Conservation (phyloP, 2,888 invertebrate species). For the Idaea straminata region DNA sequence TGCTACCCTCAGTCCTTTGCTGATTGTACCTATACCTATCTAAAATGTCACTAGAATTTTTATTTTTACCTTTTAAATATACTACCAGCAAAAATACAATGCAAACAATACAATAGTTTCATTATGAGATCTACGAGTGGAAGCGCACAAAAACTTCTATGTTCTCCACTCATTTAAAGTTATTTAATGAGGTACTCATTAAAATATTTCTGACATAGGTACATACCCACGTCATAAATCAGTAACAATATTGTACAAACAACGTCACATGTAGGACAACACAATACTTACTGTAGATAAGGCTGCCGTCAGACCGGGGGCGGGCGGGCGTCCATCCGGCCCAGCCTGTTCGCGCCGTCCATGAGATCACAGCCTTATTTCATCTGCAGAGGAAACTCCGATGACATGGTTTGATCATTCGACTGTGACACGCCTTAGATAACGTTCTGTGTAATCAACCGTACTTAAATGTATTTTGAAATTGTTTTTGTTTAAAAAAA, state of each 20-base stretch:
- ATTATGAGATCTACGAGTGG: too few species aligned
- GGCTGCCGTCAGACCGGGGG: constrained; percentile 48
- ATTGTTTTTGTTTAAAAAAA: not conserved
- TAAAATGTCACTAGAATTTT: too few species aligned
- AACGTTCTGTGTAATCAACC: constrained; percentile 14
- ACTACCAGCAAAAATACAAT: too few species aligned
- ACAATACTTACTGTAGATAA: constrained; percentile 53
- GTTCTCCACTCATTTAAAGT: not conserved
- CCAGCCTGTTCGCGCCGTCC: constrained; percentile 47
- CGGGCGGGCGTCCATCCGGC: constrained; percentile 38
- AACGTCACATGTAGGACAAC: constrained; percentile 21
- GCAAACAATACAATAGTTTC: too few species aligned
- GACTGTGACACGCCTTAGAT: constrained; percentile 21
- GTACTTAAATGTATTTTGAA: constrained; percentile 20
- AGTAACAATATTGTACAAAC: not conserved
- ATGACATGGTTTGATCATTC: constrained; percentile 42
- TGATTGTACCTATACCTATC: too few species aligned
- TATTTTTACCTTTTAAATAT: too few species aligned
- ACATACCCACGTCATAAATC: not conserved
- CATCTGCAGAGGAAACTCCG: constrained; percentile 50
- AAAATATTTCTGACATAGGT: not conserved
- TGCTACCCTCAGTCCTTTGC: too few species aligned
- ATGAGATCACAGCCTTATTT: constrained; percentile 52
- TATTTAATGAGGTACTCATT: not conserved
- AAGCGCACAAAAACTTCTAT: not conserved